These are phyloP conservation scores for Upupa epops DNA, from an alignment of 2,113 vertebrate genomes.

Conservation along the genomic window DNA sequence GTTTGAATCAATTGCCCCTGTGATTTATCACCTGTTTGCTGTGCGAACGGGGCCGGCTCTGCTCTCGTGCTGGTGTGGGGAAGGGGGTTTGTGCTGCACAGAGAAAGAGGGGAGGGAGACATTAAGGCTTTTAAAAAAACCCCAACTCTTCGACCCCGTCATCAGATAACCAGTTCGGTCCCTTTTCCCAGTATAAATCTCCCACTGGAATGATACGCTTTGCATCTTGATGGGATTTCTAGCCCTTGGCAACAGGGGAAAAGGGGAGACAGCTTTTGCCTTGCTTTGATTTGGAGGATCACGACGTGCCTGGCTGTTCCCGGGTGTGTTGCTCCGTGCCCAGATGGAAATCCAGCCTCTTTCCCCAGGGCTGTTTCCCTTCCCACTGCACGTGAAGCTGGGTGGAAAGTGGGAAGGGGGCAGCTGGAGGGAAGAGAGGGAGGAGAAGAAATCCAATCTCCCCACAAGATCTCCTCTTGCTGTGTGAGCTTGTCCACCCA, in stretches of 20 bases:
- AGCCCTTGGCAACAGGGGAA: not conserved
- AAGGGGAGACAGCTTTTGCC: not conserved
- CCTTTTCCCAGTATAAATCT: not conserved
- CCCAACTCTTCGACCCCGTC: not conserved
- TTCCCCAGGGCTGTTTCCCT: not conserved
- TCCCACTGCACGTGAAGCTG: not conserved
- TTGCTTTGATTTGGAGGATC: slow-evolving; percentile 17
- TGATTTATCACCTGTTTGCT: slow-evolving; percentile 82
- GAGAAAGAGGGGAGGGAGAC: not conserved
- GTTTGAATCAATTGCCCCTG: slow-evolving; percentile 62
- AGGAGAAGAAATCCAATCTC: not conserved
- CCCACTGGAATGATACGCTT: not conserved
- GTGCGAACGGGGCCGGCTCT: slow-evolving; percentile 31
- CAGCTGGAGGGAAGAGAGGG: not conserved
- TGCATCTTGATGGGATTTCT: not conserved
- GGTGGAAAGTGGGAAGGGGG: not conserved
- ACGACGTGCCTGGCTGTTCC: not conserved
- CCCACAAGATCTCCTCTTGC: not conserved
- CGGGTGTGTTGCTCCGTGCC: not conserved
- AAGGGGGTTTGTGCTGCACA: slow-evolving; percentile 28
- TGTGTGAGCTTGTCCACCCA: not conserved
- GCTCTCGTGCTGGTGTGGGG: slow-evolving; percentile 52
- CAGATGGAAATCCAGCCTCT: not conserved
- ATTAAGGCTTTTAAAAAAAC: not conserved
- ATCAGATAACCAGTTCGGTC: not conserved